A percentile compares a stretch with the other conserved stretches of the same genome.
These are phyloP conservation scores for Cryptocephalus moraei DNA, from an alignment of 2,888 invertebrate genomes.

Conservation along the genomic window DNA sequence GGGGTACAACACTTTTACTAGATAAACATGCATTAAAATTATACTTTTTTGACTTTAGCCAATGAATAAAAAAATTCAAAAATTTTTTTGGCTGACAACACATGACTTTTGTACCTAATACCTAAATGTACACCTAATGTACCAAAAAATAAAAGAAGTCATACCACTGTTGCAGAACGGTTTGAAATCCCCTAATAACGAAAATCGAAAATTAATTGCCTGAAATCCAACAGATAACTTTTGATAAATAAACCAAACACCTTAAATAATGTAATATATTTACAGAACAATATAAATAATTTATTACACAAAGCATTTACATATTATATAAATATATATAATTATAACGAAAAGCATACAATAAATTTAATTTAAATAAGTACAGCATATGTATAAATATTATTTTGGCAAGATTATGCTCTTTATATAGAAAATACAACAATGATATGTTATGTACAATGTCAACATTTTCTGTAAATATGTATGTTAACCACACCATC, in stretches of 20 bases:
- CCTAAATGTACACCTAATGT: too few relatives aligned
- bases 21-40: too few relatives aligned
- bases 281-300: constrained; percentile 23
- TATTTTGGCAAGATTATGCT: constrained; percentile 18
- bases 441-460: not conserved
- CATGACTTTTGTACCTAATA: too few relatives aligned
- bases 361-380: constrained; percentile 15
- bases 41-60: too few relatives aligned
- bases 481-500: constrained; percentile 52
- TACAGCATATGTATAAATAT: constrained; percentile 6
- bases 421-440: not conserved
- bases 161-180: too few relatives aligned
- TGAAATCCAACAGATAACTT: not conserved
- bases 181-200: too few relatives aligned
- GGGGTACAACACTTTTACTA: too few relatives aligned
- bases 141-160: too few relatives aligned
- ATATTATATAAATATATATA: constrained; percentile 25
- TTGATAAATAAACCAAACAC: constrained; percentile 4
- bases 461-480: constrained; percentile 19
- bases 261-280: constrained; percentile 7
- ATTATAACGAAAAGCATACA: constrained; percentile 19
- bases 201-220: too few relatives aligned
- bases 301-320: constrained; percentile 22
- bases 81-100: too few relatives aligned
- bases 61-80: too few relatives aligned